Conservation (phyloP, 1,140 invertebrate species). For the Heliconius nattereri region DNA sequence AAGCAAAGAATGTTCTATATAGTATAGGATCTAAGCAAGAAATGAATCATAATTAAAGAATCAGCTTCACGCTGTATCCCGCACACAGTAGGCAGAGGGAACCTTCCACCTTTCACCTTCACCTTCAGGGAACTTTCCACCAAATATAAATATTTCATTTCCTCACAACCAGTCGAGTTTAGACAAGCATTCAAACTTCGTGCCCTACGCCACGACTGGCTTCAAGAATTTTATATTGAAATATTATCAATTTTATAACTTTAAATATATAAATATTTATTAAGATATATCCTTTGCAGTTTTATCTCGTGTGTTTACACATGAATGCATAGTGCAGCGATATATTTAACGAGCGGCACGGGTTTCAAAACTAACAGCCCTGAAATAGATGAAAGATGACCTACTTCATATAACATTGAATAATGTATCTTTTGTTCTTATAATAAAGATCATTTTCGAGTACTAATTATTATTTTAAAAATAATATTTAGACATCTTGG, state of each 20-base stretch:
- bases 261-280: background rate
- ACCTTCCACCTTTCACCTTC: too few species aligned
- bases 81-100: too few species aligned
- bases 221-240: background rate
- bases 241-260: background rate
- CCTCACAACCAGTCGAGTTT: too few species aligned
- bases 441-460: constrained; percentile 35
- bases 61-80: too few species aligned
- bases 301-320: constrained; percentile 50
- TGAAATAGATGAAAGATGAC: constrained; percentile 73
- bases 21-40: too few species aligned
- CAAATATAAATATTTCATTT: too few species aligned
- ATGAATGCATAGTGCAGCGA: constrained; percentile 65
- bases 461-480: constrained; percentile 18
- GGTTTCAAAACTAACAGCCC: constrained; percentile 57
- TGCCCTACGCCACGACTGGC: too few species aligned
- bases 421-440: constrained; percentile 39
- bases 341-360: constrained; percentile 67
- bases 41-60: too few species aligned
- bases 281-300: constrained; percentile 13
- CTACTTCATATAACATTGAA: constrained; percentile 56
- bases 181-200: too few species aligned
- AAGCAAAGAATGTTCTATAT: too few species aligned
- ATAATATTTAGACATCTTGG: constrained; percentile 37
- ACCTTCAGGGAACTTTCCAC: too few species aligned